phyloP scores from a whole-genome alignment of 2,113 vertebrate species.

The Tenebrosternarchus preto region DNA sequence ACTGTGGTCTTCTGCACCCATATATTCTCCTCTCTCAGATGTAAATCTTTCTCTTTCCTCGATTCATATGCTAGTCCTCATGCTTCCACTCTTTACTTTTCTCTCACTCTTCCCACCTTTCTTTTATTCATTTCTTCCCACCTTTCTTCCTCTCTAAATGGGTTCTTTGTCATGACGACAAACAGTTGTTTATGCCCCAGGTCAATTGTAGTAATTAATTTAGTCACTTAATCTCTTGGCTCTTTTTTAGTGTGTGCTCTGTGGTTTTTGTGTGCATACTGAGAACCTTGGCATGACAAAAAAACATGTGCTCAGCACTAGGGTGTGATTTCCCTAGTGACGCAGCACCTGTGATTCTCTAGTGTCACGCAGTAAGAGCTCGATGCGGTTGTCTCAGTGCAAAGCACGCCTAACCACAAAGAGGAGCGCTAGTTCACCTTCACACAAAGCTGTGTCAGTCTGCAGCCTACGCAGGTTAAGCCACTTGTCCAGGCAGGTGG shows the following conservation, averaged over 20 bases:
- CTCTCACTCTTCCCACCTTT: constrained; percentile 2
- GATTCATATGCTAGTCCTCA: constrained; percentile 42
- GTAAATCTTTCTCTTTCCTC: constrained; percentile 15
- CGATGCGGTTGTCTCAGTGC: no score
- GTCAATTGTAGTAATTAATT: constrained; percentile 69
- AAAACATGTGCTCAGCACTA: background rate
- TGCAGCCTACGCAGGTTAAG: no score
- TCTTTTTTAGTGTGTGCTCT: constrained; percentile 24
- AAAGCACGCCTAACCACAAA: no score
- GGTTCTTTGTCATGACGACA: constrained; percentile 63
- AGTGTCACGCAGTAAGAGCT: no score
- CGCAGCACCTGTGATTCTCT: no score
- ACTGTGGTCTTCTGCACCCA: constrained; percentile 25
- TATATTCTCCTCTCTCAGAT: no score
- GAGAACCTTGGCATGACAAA: background rate
- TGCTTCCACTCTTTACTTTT: background rate
- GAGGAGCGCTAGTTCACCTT: no score
- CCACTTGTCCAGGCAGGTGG: no score
- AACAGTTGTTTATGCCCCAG: constrained; percentile 68
- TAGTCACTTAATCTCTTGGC: constrained; percentile 67
- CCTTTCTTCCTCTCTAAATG: constrained; percentile 66
- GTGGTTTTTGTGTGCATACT: background rate
- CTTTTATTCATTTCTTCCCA: constrained; percentile 48
- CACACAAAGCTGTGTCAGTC: no score
- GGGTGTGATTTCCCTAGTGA: background rate